Percentiles rank a stretch among this genome's conserved stretches.
Conservation (phyloP, 2,113 vertebrate genomes). For the Canis aureus region DNA sequence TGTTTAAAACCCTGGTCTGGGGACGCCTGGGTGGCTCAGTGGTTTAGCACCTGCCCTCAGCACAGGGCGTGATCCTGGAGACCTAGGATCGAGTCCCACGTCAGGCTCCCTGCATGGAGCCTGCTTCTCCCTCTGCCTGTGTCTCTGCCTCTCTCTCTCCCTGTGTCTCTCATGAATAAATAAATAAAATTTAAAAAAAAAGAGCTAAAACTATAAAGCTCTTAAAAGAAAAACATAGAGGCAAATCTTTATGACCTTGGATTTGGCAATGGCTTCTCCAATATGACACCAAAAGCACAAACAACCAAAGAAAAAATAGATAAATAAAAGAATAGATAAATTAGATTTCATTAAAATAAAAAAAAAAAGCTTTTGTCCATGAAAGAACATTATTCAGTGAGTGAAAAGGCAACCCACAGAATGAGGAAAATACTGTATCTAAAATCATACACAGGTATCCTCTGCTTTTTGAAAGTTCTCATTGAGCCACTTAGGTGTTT, state of each 20-base stretch:
- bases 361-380: neutral
- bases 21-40: no score
- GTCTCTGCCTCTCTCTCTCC: no score
- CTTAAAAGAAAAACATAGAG: neutral
- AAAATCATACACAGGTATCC: neutral
- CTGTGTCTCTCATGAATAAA: neutral
- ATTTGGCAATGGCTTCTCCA: neutral
- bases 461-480: neutral
- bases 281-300: neutral
- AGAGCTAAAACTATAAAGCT: neutral
- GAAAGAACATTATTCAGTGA: neutral
- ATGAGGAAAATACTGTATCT: neutral
- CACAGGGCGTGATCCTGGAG: no score
- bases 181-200: neutral
- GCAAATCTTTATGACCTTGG: neutral
- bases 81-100: no score
- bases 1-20: neutral
- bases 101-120: no score
- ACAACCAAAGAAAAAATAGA: neutral
- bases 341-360: neutral
- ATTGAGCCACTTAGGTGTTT: neutral
- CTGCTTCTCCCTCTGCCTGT: no score
- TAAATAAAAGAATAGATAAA: neutral
- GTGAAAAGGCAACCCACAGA: neutral
- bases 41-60: no score